Conservation (phyloP, 2,797 vertebrate species). For the Ptychadena robeensis region DNA sequence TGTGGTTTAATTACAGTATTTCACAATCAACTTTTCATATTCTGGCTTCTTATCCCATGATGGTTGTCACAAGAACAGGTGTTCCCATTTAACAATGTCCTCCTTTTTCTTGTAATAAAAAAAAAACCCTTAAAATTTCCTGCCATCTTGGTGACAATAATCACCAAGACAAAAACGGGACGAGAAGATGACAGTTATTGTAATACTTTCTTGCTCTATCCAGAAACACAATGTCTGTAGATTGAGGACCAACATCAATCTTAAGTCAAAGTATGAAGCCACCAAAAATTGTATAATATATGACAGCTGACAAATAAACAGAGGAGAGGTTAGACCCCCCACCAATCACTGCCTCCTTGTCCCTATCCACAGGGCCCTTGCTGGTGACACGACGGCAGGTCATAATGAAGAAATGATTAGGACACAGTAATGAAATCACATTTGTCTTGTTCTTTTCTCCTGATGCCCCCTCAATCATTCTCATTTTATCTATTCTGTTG, state of each 20-base stretch:
- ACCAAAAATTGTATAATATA: not conserved
- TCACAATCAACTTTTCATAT: too few relatives aligned
- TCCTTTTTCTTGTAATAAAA: not conserved
- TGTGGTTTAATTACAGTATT: too few relatives aligned
- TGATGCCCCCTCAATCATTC: slow-evolving; percentile 36
- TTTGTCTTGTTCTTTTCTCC: slow-evolving; percentile 37
- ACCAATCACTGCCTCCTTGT: not conserved
- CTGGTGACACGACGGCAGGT: not conserved
- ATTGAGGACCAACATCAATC: not conserved
- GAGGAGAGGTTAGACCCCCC: not conserved
- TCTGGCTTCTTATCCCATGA: too few relatives aligned
- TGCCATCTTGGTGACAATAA: not conserved
- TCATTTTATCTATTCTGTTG: slow-evolving; percentile 44
- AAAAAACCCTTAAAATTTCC: not conserved
- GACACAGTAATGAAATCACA: slow-evolving; percentile 34
- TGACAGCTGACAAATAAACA: slow-evolving; percentile 13
- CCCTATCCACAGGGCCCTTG: not conserved
- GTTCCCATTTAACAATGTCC: not conserved
- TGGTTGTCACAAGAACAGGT: too few relatives aligned
- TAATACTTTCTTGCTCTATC: not conserved
- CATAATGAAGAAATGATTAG: slow-evolving; percentile 50
- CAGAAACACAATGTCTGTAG: not conserved
- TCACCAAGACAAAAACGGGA: not conserved
- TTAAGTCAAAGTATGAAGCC: not conserved
- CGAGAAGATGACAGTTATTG: not conserved